Conservation (phyloP, 92 coral and sea anemone genomes). For the Heliopora coerulea region DNA sequence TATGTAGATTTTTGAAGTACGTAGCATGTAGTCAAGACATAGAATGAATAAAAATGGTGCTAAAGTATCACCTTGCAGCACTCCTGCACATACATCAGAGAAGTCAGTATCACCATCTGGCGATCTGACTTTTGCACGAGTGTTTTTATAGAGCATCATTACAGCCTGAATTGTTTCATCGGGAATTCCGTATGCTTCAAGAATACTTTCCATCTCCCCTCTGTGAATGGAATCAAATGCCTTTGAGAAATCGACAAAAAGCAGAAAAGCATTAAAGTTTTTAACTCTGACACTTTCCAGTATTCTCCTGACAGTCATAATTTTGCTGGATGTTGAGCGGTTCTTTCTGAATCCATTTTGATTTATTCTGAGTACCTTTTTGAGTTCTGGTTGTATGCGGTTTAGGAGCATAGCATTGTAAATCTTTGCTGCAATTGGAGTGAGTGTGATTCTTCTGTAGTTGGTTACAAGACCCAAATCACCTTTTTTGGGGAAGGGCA, state of each 20-base stretch:
- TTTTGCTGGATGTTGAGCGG: background rate
- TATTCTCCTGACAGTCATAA: background rate
- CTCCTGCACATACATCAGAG: too few relatives aligned
- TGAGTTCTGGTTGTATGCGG: constrained; percentile 16
- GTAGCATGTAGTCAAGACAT: too few relatives aligned
- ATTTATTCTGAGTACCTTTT: background rate
- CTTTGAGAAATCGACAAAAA: constrained; percentile 22
- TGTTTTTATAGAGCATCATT: constrained; percentile 30
- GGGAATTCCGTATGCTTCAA: constrained; percentile 22
- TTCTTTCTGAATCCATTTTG: constrained; percentile 18
- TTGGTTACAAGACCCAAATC: constrained; percentile 35
- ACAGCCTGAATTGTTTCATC: constrained; percentile 18
- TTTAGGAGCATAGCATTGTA: constrained; percentile 51
- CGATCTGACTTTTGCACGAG: constrained; percentile 9
- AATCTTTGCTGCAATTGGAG: constrained; percentile 48
- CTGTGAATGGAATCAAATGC: constrained; percentile 35
- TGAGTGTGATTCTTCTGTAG: constrained; percentile 49
- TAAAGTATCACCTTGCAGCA: too few relatives aligned
- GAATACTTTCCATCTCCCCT: constrained; percentile 15
- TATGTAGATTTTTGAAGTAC: too few relatives aligned
- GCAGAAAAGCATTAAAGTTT: background rate
- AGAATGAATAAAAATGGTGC: too few relatives aligned
- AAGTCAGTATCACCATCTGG: constrained; percentile 24
- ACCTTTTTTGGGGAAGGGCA: constrained; percentile 49
- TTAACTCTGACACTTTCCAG: constrained; percentile 3